Conservation (phyloP, 1,140 invertebrate genomes). For the Aplysia californica region DNA sequence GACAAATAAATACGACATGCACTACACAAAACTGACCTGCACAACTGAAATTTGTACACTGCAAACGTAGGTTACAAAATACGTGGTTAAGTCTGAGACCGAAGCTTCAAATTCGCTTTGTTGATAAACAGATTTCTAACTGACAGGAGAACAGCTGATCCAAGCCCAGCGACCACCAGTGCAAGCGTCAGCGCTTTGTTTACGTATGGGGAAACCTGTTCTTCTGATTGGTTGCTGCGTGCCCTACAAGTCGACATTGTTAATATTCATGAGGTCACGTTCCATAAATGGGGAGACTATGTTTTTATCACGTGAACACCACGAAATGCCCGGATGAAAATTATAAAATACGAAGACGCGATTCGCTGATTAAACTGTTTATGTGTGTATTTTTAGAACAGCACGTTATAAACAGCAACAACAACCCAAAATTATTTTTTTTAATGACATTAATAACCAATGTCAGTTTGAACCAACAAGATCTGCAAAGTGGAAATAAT, state of each 20-base stretch:
- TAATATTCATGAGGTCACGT: conserved; percentile 34
- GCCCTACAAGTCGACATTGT: conserved; percentile 19
- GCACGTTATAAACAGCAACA: no score
- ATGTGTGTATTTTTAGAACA: conserved; percentile 12
- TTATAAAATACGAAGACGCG: not conserved
- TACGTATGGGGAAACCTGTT: conserved; percentile 28
- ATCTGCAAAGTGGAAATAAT: no score
- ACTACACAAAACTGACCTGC: not conserved
- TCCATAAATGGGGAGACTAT: conserved; percentile 36
- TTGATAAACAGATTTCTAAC: not conserved
- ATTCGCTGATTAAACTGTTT: conserved; percentile 6
- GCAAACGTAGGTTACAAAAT: not conserved
- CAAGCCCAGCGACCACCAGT: conserved; percentile 31
- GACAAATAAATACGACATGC: not conserved
- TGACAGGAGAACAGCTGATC: conserved; percentile 39
- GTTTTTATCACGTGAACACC: conserved; percentile 38
- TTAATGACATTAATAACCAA: no score
- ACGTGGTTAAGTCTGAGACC: not conserved
- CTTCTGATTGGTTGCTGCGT: conserved; percentile 33
- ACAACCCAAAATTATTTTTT: no score
- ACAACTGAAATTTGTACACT: not conserved
- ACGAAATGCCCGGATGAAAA: conserved; percentile 10
- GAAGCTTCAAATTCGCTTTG: not conserved
- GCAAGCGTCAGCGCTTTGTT: conserved; percentile 43
- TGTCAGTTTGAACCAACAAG: no score